Base-by-base conservation (phyloP, 2,888 invertebrate genomes). In the Lycocerus yunnanus region DNA sequence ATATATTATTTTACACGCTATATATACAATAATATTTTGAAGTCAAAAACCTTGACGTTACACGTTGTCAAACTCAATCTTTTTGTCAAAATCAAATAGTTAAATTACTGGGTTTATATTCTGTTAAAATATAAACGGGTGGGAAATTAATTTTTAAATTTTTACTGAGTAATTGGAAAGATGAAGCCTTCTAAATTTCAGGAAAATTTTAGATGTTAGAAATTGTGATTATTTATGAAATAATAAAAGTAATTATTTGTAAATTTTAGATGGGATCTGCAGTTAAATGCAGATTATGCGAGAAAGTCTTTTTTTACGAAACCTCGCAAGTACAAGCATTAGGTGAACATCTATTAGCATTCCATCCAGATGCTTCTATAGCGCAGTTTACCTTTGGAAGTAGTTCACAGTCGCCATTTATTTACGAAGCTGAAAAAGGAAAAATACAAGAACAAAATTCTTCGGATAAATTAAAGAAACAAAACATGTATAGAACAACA, bases 271-370 rank as follows among this genome's bases (percentile, higher is more conserved):
- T 83, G 83, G 81, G 78, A 67, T 77, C 81, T 68, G 78, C 74
- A 61, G 82, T 80, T 61, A 75, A 79, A 79, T 85, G 85, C 77
- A 82, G 81, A 78, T 79, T 85, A 79, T 85, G 85, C 77, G 84
- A 84, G 16, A 82, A 84, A 66, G 78, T 80, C 74, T 76, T 85
- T 24, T 43, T 69, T 21, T 84, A 84, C 74, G 80, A 81, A 69
- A 82, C 83, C 18, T 77, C 81, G 70, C 77, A 79, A n/a, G 76
- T 82, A 18, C 76, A 76, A 69, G 77, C 80, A 58, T 81, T 86
- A 68, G 86, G 85, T 5, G 80, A 81, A 69, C 86, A 86, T 77
- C 79, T 86, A 8, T 66, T 85, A 9, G 74, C 79, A 66, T 81
- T 82, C 43, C 86, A 86, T 78, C 84, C 85, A 10, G 77, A 83